phyloP scores from a whole-genome alignment of 1,140 invertebrate genomes.

The Drosophila saltans region DNA sequence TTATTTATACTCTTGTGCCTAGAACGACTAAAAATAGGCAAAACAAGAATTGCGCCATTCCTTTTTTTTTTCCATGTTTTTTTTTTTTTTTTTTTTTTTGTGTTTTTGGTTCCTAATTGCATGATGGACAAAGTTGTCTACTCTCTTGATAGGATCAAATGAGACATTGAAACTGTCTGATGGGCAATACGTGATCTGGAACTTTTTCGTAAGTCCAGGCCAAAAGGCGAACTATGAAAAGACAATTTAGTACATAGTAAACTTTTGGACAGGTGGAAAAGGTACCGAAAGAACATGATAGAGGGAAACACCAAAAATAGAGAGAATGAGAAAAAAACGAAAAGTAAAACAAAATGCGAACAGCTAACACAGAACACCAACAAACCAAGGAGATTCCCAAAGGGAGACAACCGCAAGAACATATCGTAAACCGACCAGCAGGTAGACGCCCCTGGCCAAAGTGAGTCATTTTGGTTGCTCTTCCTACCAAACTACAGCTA shows the following conservation, averaged over 20 bases:
- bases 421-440: conserved; percentile 43
- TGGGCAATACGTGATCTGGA: conserved; percentile 35
- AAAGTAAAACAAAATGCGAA: conserved; percentile 14
- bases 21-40: background rate
- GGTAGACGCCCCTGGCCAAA: conserved; percentile 41
- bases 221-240: conserved; percentile 12
- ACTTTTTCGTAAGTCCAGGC: conserved; percentile 9
- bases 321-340: background rate
- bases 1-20: conserved; percentile 2
- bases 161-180: conserved; percentile 33
- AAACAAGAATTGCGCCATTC: background rate
- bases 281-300: background rate
- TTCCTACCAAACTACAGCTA: background rate
- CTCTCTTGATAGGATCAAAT: conserved; percentile 22
- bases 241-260: conserved; percentile 9
- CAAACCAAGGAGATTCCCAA: background rate
- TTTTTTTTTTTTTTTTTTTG: background rate
- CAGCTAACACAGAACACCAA: conserved; percentile 21
- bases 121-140: conserved; percentile 25
- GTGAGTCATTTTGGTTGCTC: conserved; percentile 50
- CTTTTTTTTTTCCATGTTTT: too few species aligned
- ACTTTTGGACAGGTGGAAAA: background rate
- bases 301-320: background rate
- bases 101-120: conserved; percentile 24
- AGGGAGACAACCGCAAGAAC: conserved; percentile 13